Evolutionary conservation across 2,797 vertebrate species (phyloP), one percentile per base, ranked within the genome.

Genomic region (Etheostoma nigrum): DNA sequence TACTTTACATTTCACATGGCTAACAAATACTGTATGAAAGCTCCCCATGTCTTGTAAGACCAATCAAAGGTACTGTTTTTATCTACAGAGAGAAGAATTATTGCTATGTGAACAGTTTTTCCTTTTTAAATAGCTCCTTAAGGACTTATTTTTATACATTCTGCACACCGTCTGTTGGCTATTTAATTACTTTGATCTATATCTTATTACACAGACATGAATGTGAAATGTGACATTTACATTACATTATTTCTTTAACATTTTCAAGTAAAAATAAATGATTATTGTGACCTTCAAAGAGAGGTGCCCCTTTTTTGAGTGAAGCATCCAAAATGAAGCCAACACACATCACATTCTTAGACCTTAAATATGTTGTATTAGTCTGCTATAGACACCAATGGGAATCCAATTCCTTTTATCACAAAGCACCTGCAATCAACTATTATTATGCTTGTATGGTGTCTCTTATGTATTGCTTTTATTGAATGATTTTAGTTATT

Each of bases 211-310:
- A 27, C 60, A 74, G 51, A 63, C 27, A 57, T 27, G 18, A 68
- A 48, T 47, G 67, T 73, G 71, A 81, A 86, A 85, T 66, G 47
- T 68, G 7, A 72, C 42, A 77, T 83, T 78, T 66, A 40, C 60
- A 74, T 85, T 45, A 49, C 25, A 72, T 51, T 66, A 12, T 73
- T 53, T 68, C 52, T 13, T 52, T 19, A 30, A n/a, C n/a, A n/a
- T n/a, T n/a, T n/a, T 42, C 2, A n/a, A 57, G 5, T 15, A 45
- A 40, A 61, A 68, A 45, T 21, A 33, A 36, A 13, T 10, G 6
- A 36, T 42, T 55, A 3, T 16, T 18, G 1, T 77, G n/a, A 51
- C 64, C 52, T 53, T 78, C 19, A 19, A 11, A 19, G 10, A 40
- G 45, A 15, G 4, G 16, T 53, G 44, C 5, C 6, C 15, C 42